Conservation (phyloP, 2,888 invertebrate genomes). For the Cantharis flavilabris region DNA sequence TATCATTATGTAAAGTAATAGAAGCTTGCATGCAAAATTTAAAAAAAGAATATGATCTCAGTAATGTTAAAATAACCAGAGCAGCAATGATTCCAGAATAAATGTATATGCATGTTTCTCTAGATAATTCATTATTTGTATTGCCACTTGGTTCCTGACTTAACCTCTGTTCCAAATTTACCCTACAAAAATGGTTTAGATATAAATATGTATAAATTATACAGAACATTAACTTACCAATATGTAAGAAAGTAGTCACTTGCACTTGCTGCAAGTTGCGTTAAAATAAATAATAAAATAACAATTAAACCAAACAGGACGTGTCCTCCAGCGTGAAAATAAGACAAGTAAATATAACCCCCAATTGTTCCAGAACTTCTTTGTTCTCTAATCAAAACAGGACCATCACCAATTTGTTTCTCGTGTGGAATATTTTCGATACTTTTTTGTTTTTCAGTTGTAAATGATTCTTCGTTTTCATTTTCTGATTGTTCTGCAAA, state of each 20-base stretch:
- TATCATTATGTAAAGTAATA: slow-evolving; percentile 60
- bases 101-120: slow-evolving; percentile 50
- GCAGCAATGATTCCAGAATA: slow-evolving; percentile 45
- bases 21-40: slow-evolving; percentile 60
- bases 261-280: slow-evolving; percentile 73
- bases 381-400: slow-evolving; percentile 59
- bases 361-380: slow-evolving; percentile 64
- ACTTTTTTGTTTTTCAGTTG: background rate
- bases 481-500: slow-evolving; percentile 59
- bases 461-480: slow-evolving; percentile 38
- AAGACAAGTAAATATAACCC: slow-evolving; percentile 66
- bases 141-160: slow-evolving; percentile 21
- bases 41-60: slow-evolving; percentile 60
- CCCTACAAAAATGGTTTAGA: slow-evolving; percentile 39
- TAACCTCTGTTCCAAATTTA: slow-evolving; percentile 46
- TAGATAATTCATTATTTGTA: background rate
- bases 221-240: slow-evolving; percentile 61
- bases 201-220: background rate
- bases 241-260: slow-evolving; percentile 79
- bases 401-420: background rate
- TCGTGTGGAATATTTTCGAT: slow-evolving; percentile 45
- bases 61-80: slow-evolving; percentile 53
- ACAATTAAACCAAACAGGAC: slow-evolving; percentile 64
- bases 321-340: slow-evolving; percentile 74
- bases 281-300: slow-evolving; percentile 64